Evolutionary conservation across 1,140 invertebrate genomes (phyloP).

Genomic region (Archivesica marissinica): DNA sequence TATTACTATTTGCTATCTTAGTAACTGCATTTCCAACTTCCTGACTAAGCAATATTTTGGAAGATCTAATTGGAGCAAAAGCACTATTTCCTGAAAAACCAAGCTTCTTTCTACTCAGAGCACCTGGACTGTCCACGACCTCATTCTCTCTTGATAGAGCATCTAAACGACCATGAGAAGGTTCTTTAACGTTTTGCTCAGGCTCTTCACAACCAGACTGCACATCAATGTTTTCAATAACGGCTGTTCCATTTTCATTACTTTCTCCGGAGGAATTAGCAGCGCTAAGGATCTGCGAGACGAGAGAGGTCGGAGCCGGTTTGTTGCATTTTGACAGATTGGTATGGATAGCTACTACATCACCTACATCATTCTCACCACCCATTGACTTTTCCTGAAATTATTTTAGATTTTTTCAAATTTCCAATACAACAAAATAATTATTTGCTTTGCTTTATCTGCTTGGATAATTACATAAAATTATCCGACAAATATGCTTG

Average conservation of each 20-base stretch:
- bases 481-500: too few species aligned
- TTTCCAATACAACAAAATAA: too few species aligned
- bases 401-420: too few species aligned
- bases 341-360: not conserved
- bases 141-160: not conserved
- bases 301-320: not conserved
- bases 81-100: constrained; percentile 55
- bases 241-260: not conserved
- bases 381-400: not conserved
- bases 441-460: too few species aligned
- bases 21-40: not conserved
- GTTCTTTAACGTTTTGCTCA: not conserved
- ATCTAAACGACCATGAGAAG: not conserved
- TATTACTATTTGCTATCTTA: not conserved
- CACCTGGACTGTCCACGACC: constrained; percentile 16
- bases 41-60: not conserved
- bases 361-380: not conserved
- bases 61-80: constrained; percentile 39
- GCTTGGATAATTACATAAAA: too few species aligned
- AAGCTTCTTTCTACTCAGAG: constrained; percentile 41
- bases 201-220: not conserved
- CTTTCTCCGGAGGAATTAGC: not conserved
- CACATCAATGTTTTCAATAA: not conserved
- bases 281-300: constrained; percentile 38
- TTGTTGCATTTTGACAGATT: not conserved